A percentile compares a stretch with the other conserved stretches of the same genome.
Evolutionary conservation across 2,797 vertebrate genomes (phyloP).

Genomic region (Euphonia xanthogaster): DNA sequence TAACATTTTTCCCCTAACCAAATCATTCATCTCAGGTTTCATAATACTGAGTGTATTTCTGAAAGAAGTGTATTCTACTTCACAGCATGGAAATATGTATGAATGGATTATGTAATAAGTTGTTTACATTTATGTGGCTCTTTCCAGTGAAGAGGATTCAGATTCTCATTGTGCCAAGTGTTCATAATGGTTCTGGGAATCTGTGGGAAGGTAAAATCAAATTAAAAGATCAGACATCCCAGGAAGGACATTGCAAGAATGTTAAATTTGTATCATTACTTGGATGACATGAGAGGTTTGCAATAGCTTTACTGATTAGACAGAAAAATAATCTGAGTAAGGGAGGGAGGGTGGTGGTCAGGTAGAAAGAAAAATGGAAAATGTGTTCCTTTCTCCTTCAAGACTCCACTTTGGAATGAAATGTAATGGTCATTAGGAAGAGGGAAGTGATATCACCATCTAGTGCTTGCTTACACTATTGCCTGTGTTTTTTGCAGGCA

Average conservation of each 20-base stretch:
- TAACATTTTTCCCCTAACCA: background rate
- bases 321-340: background rate
- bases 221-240: background rate
- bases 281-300: background rate
- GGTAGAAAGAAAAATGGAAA: background rate
- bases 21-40: constrained; percentile 15
- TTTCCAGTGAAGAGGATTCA: background rate
- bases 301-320: background rate
- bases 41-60: background rate
- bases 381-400: background rate
- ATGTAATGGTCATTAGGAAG: background rate
- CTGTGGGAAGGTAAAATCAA: background rate
- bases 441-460: background rate
- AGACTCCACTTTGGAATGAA: background rate
- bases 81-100: background rate
- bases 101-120: background rate
- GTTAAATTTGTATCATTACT: background rate
- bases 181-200: background rate
- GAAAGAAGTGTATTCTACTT: background rate
- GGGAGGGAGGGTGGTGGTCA: background rate
- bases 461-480: background rate
- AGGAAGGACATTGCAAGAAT: background rate
- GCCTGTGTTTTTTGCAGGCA: background rate
- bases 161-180: background rate
- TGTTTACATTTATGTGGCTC: background rate